phyloP scores from a whole-genome alignment of 53 echinoderm and acorn worm genomes.

The Crossaster papposus region DNA sequence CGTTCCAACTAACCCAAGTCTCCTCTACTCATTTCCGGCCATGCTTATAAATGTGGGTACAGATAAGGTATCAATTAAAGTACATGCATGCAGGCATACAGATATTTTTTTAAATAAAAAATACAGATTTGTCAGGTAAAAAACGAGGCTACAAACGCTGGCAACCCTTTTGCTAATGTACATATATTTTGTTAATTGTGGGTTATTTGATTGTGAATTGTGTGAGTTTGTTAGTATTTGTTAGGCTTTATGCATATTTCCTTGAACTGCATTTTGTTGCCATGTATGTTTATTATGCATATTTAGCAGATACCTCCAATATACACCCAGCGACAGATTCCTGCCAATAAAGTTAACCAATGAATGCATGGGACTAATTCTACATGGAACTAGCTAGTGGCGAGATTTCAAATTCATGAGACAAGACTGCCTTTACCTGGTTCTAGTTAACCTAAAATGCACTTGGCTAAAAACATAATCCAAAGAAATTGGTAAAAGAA shows the following conservation, averaged over 20 bases:
- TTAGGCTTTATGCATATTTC: not conserved
- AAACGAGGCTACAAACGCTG: no score
- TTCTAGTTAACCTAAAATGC: slow-evolving; percentile 48
- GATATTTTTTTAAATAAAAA: no score
- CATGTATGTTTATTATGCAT: not conserved
- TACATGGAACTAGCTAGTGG: not conserved
- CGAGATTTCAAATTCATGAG: not conserved
- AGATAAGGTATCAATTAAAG: no score
- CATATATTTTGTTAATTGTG: not conserved
- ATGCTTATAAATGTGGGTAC: no score
- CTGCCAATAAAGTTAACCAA: not conserved
- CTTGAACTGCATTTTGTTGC: not conserved
- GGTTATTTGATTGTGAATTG: not conserved
- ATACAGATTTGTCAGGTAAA: no score
- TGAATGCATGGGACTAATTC: not conserved
- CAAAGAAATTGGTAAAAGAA: slow-evolving; percentile 13
- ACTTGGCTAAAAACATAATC: slow-evolving; percentile 50
- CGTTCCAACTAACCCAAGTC: no score
- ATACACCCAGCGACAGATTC: not conserved
- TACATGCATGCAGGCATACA: no score
- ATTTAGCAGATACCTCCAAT: not conserved
- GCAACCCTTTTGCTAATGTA: not conserved
- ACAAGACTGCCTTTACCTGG: slow-evolving; percentile 36
- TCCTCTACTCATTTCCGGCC: no score
- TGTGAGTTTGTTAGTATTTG: not conserved